These are phyloP conservation scores for Heliocidaris erythrogramma DNA, from an alignment of 35 echinoderm and acorn worm species.

Conservation along the genomic window DNA sequence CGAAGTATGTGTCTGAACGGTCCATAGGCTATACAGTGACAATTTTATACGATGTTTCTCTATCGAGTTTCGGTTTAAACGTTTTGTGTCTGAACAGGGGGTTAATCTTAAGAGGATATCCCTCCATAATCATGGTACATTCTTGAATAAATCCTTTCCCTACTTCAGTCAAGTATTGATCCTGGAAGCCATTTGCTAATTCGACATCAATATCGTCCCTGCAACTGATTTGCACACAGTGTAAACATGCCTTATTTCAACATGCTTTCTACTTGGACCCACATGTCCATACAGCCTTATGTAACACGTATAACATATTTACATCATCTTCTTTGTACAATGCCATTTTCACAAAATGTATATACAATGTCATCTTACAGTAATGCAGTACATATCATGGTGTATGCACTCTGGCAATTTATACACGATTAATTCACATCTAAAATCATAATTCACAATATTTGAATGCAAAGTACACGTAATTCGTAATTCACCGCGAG, in stretches of 20 bases:
- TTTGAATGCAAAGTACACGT: neutral
- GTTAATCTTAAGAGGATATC: no score
- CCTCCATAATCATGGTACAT: no score
- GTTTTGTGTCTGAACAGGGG: no score
- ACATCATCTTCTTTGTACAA: neutral
- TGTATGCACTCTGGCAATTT: neutral
- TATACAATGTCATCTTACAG: neutral
- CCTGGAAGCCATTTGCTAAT: no score
- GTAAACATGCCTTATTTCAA: neutral
- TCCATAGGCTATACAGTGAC: no score
- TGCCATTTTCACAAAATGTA: conserved; percentile 10
- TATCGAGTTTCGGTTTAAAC: no score
- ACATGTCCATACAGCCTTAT: neutral
- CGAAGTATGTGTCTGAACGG: no score
- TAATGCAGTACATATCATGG: neutral
- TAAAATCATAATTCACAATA: neutral
- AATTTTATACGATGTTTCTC: no score
- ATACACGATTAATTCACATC: neutral
- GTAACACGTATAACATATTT: neutral
- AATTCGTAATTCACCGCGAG: neutral
- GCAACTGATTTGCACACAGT: neutral
- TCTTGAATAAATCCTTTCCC: no score
- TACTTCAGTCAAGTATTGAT: no score
- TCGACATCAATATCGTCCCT: no score
- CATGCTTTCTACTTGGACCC: neutral